phyloP scores from a whole-genome alignment of 1,140 invertebrate genomes.

The Philopotamus ludificatus region DNA sequence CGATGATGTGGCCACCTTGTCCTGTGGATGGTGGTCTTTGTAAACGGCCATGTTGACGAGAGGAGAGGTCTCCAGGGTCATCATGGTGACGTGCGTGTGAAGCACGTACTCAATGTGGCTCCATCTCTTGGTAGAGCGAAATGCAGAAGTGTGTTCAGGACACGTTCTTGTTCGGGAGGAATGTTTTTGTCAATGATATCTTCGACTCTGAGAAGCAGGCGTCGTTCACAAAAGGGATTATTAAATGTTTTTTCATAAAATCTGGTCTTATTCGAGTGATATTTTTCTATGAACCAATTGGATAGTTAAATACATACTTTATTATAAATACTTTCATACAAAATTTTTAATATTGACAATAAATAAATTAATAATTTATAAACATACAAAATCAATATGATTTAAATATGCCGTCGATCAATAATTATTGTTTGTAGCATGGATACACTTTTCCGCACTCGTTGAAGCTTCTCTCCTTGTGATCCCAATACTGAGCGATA shows the following conservation, averaged over 20 bases:
- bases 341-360: neutral
- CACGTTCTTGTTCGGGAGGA: too few relatives aligned
- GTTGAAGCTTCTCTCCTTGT: conserved; percentile 17
- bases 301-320: neutral
- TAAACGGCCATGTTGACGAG: too few relatives aligned
- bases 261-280: neutral
- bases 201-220: neutral
- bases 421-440: conserved; percentile 11
- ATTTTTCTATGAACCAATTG: neutral
- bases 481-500: conserved; percentile 37
- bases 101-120: too few relatives aligned
- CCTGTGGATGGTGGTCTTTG: too few relatives aligned
- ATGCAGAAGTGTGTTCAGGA: too few relatives aligned
- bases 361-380: neutral
- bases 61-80: too few relatives aligned
- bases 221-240: neutral
- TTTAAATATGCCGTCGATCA: neutral
- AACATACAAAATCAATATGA: neutral
- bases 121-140: too few relatives aligned
- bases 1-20: too few relatives aligned
- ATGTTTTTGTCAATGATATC: neutral
- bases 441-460: conserved; percentile 33
- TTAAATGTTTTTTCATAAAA: neutral
- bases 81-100: too few relatives aligned
- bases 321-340: neutral